phyloP scores from a whole-genome alignment of 1,140 invertebrate genomes.

The Anoplophora glabripennis region DNA sequence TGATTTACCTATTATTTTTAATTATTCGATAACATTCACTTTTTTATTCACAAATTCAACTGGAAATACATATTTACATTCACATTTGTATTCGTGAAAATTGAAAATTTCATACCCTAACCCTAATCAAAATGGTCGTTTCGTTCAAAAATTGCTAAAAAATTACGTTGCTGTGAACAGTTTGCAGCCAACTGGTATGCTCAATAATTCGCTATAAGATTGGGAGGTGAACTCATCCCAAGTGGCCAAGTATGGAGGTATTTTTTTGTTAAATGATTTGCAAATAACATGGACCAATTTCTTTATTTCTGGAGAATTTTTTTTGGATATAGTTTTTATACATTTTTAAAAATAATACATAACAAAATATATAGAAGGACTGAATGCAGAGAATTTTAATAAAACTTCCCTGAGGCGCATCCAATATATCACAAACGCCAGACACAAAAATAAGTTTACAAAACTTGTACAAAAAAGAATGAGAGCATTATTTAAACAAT shows the following conservation, averaged over 20 bases:
- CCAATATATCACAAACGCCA: slow-evolving; percentile 27
- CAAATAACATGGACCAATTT: too few relatives aligned
- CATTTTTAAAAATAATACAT: background rate
- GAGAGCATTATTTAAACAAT: slow-evolving; percentile 22
- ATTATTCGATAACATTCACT: too few relatives aligned
- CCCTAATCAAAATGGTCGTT: too few relatives aligned
- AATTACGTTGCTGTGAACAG: background rate
- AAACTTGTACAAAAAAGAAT: slow-evolving; percentile 19
- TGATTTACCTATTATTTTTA: too few relatives aligned
- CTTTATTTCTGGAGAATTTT: background rate
- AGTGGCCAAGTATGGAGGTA: background rate
- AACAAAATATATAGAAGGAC: slow-evolving; percentile 23
- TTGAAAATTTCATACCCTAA: too few relatives aligned
- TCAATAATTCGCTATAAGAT: background rate
- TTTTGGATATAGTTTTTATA: background rate
- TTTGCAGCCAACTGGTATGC: background rate
- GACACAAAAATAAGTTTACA: slow-evolving; percentile 12
- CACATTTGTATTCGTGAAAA: too few relatives aligned
- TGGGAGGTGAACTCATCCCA: background rate
- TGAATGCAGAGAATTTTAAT: slow-evolving; percentile 34
- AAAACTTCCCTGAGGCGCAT: slow-evolving; percentile 36
- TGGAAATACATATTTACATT: too few relatives aligned
- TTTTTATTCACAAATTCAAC: too few relatives aligned
- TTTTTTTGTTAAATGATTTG: too few relatives aligned
- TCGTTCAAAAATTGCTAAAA: background rate